Evolutionary conservation across 2,113 vertebrate genomes (phyloP).

Genomic region (Cygnus atratus): DNA sequence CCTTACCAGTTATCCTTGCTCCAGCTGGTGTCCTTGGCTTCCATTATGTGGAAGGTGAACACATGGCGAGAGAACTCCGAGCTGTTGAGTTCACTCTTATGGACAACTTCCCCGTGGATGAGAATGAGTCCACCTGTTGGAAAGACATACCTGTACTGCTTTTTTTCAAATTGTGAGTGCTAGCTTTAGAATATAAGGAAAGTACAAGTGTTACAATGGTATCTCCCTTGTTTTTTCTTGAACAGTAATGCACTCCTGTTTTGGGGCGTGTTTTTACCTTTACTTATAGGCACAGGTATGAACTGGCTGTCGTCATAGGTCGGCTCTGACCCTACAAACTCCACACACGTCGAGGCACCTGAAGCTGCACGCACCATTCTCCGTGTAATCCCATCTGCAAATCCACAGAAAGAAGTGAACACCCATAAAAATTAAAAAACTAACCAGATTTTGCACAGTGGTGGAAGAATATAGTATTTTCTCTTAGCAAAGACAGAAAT

Average conservation of each 20-base stretch:
- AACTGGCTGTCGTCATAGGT: constrained; percentile 77
- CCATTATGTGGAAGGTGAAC: constrained; percentile 96
- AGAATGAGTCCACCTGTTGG: constrained; percentile 85
- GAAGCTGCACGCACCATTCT: constrained; percentile 85
- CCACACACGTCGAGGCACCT: constrained; percentile 75
- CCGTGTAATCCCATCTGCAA: constrained; percentile 83
- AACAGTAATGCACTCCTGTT: accelerated
- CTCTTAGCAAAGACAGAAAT: neutral
- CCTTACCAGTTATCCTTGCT: constrained; percentile 92
- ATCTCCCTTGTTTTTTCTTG: neutral
- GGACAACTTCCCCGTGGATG: constrained; percentile 93
- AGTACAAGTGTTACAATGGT: neutral
- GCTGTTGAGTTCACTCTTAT: constrained; percentile 88
- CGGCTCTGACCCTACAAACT: constrained; percentile 84
- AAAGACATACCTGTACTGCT: neutral
- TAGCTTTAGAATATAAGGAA: neutral
- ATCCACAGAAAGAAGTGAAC: neutral
- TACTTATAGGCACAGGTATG: constrained; percentile 80
- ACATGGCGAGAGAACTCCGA: constrained; percentile 85
- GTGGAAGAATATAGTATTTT: neutral
- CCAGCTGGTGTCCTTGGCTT: constrained; percentile 85
- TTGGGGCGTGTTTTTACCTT: constrained; percentile 77
- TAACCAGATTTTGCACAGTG: neutral
- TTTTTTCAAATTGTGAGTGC: neutral
- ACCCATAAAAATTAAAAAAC: neutral